Evolutionary conservation across 1,140 invertebrate species (phyloP), one percentile per base, ranked within the genome.

Genomic region (Heliconius nattereri): DNA sequence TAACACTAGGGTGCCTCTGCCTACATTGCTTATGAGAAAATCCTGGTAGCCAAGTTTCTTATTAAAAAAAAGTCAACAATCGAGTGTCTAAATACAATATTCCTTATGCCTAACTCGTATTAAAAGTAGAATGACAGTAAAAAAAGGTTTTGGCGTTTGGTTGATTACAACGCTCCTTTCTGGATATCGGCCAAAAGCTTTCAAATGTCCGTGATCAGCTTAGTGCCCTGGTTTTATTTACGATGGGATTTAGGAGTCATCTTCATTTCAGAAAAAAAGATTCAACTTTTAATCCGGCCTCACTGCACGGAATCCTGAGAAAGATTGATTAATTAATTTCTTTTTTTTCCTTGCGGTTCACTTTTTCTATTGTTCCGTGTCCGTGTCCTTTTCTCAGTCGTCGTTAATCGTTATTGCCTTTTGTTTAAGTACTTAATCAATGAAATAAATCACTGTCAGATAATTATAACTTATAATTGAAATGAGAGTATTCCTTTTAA

Each of bases 211-310:
- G 76, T 73, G 78, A 78, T 78, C 76, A 78, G 79, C 79, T 83
- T 83, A 81, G 71, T 72, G 73, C 70, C 79, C 52, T 80, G 78
- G 75, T 66, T 80, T 80, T 79, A 84, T 84, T 84, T 78, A 82
- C 78, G 80, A 84, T 79, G 29, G 72, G 73, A 76, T 81, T 80
- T 76, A 79, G 52, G 78, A 81, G 73, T 84, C 76, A 80, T 84
- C 76, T 79, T 78, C 73, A 79, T 75, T 66, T 32, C 78, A 54
- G 70, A 52, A 78, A 66, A 66, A 66, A 81, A 82, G 83, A 82
- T 80, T 84, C 72, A 80, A 82, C 77, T 82, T 82, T 78, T 78
- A 84, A 79, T 84, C 81, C 76, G 66, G 74, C 57, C 73, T 73
- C 49, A 71, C 60, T 23, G 71, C 73, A 75, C 76, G 37, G 73